A percentile compares a stretch with the other conserved stretches of the same genome.
phyloP scores from a whole-genome alignment of 2,888 invertebrate genomes.

The Scaptomyza parva region DNA sequence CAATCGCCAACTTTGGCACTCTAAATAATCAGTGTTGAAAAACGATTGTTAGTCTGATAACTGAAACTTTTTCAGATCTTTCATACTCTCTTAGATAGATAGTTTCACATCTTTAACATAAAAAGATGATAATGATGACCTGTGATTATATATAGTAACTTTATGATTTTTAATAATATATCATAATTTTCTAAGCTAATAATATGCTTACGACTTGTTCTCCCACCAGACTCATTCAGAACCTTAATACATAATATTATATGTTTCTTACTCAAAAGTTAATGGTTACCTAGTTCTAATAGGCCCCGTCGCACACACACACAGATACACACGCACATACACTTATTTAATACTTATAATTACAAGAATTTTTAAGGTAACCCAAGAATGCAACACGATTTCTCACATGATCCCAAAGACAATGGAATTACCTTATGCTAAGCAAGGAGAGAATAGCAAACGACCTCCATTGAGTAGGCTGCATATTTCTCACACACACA shows the following conservation, averaged over 20 bases:
- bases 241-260: slow-evolving; percentile 11
- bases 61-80: not conserved
- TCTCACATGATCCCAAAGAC: slow-evolving; percentile 63
- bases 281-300: slow-evolving; percentile 38
- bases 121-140: too few relatives aligned
- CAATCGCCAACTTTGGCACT: slow-evolving; percentile 1
- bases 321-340: slow-evolving; percentile 1
- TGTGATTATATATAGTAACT: too few relatives aligned
- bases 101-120: too few relatives aligned
- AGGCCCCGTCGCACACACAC: not conserved
- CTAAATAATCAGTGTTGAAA: too few relatives aligned
- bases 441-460: slow-evolving; percentile 47
- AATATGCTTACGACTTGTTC: slow-evolving; percentile 3
- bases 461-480: slow-evolving; percentile 73
- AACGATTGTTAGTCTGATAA: not conserved
- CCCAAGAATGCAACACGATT: slow-evolving; percentile 24
- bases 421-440: slow-evolving; percentile 70
- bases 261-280: slow-evolving; percentile 17
- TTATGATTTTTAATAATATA: not conserved
- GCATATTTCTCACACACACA: slow-evolving; percentile 69
- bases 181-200: slow-evolving; percentile 13
- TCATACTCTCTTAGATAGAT: too few relatives aligned
- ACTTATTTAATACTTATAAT: slow-evolving; percentile 40
- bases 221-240: slow-evolving; percentile 11
- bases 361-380: slow-evolving; percentile 32